Conservation (phyloP, 2,888 invertebrate genomes). For the Cynaeus angustus region DNA sequence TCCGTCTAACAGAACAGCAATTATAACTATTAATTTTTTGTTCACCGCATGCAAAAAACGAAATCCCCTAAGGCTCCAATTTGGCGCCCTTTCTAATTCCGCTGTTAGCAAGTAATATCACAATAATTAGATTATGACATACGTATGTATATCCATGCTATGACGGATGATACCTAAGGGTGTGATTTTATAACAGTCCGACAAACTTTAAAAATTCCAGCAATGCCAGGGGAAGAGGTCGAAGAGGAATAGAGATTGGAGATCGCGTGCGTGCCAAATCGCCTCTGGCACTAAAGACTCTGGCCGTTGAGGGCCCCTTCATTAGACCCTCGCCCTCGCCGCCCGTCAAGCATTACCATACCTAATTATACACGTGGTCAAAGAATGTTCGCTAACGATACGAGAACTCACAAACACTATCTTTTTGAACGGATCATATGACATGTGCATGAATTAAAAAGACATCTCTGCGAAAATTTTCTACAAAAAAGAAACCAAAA, state of each 20-base stretch:
- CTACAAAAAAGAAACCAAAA: constrained; percentile 12
- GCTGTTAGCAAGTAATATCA: constrained; percentile 17
- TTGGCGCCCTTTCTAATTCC: constrained; percentile 44
- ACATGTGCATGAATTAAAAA: constrained; percentile 47
- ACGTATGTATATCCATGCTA: constrained; percentile 14
- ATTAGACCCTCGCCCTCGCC: constrained; percentile 70
- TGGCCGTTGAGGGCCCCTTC: constrained; percentile 64
- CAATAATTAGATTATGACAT: constrained; percentile 28
- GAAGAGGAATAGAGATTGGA: constrained; percentile 39
- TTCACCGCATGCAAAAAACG: no score
- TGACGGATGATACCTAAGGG: constrained; percentile 32
- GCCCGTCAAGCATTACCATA: constrained; percentile 70
- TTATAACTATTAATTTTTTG: no score
- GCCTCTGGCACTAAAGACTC: constrained; percentile 60
- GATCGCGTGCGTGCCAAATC: constrained; percentile 65
- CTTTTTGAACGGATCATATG: constrained; percentile 39
- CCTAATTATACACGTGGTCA: constrained; percentile 71
- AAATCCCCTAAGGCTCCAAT: no score
- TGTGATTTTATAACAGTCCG: constrained; percentile 39
- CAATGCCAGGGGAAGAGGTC: constrained; percentile 31
- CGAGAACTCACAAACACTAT: constrained; percentile 38
- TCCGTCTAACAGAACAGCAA: no score
- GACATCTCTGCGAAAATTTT: constrained; percentile 25
- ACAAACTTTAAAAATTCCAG: constrained; percentile 33
- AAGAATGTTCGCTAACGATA: constrained; percentile 50